Base-by-base conservation (phyloP, 1,140 invertebrate species). In the Teleogryllus occipitalis region DNA sequence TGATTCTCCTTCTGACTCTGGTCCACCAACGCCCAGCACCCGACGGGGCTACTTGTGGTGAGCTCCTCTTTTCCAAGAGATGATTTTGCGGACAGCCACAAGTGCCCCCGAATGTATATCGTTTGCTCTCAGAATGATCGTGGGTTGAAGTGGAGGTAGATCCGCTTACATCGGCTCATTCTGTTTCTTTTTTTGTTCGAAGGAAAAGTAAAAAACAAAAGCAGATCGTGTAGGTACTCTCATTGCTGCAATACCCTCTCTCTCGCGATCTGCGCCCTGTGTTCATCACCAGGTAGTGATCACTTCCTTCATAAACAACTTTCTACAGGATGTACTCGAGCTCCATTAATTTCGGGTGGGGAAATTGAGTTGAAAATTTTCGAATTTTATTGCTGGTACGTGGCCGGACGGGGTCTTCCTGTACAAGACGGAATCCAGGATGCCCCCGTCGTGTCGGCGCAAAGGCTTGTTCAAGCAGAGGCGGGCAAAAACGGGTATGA, bases 261-360 rank as follows among this genome's bases (percentile, higher is more conserved):
- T 1, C 54, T 14, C 54, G 54, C 10, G 10, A 1, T 65, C 10
- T 14, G 10, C 7, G 3, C 54, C 18, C 54, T 10, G 54, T 65
- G 54, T 18, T 18, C 54, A 65, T 65, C 54, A 65, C 54, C 54
- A 18, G 18, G 10, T 65, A 65, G 54, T 65, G 10, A 65, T 65
- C 54, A 65, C 54, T 65, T 65, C 54, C 54, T 65, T 65, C 54
- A 65, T 65, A 65, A 65, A 65, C 54, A 65, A 65, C 54, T 65
- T 65, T 65, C 54, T 65, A 65, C 54, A 65, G 54, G 54, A 65
- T 65, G 54, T 18, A 65, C 10, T 10, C 54, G 54, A 65, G 54
- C 54, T 65, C 54, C 18, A 65, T 65, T 65, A 65, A 65, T 65
- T 65, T 65, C 27, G 54, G 18, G 54, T 14, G 54, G 54, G 54